These are phyloP conservation scores for Tiaroga cobitis DNA, from an alignment of 2,797 vertebrate species.

Conservation along the genomic window DNA sequence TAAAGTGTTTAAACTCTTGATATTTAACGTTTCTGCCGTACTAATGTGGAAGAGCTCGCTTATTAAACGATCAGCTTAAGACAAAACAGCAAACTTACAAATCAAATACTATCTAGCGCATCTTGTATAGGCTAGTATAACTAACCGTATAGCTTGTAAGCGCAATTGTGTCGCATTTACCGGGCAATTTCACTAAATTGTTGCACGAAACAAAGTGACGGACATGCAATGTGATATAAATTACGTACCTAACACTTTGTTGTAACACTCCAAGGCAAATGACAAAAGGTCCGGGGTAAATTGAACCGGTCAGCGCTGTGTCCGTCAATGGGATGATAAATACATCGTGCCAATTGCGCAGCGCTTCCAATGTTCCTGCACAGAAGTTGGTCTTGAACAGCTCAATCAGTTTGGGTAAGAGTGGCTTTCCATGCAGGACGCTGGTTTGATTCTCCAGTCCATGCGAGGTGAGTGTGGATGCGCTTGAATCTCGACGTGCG, in stretches of 20 bases:
- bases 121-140: not conserved
- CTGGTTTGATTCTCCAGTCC: conserved; percentile 20
- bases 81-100: not conserved
- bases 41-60: not conserved
- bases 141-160: not conserved
- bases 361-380: conserved; percentile 13
- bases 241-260: conserved; percentile 79
- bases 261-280: conserved; percentile 69
- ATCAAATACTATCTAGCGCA: not conserved
- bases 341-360: conserved; percentile 44
- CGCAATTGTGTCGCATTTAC: not conserved
- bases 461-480: conserved; percentile 33
- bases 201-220: not conserved
- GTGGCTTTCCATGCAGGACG: not conserved
- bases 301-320: conserved; percentile 67
- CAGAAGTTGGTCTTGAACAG: conserved; percentile 22
- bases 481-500: conserved; percentile 35
- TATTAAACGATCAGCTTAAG: not conserved
- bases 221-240: not conserved
- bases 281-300: conserved; percentile 51
- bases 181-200: not conserved
- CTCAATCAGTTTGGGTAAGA: not conserved
- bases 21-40: not conserved
- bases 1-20: not conserved
- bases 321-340: conserved; percentile 51